Base-by-base conservation (phyloP, 2,113 vertebrate species). In the Stercorarius parasiticus region DNA sequence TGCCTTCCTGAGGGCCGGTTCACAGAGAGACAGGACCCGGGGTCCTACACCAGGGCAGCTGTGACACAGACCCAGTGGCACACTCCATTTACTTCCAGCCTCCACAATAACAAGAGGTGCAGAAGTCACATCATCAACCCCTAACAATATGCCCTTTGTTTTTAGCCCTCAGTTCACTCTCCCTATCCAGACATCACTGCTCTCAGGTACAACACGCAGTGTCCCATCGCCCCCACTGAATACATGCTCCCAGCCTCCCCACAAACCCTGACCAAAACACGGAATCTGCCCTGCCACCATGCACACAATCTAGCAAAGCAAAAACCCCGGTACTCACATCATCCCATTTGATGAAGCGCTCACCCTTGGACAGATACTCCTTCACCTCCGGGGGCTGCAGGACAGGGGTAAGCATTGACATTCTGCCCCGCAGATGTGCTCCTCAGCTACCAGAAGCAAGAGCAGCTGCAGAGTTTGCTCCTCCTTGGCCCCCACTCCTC, bases 291-390 rank as follows among this genome's bases (percentile, higher is more conserved):
- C 61, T 9, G 19, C 12, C 64, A 50, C n/a, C 72, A 4, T 2
- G 13, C 56, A 15, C 6, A 17, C 34, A 18, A 18, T 1, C 27
- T 0, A 40, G 56, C 2, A 3, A 76, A 92, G 70, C 34, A 29
- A n/a, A 56, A 78, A 5, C 5, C 21, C 21, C 4, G 2, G 74
- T 95, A 99, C 99, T 99, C 97, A 99, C 99, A 88, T 99, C 99
- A 4, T 99, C 99, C 99, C 99, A 99, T 53, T 99, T 99, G 95
- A 99, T 99, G 96, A 99, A 99, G 88, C 99, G 98, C 42, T 99
- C 99, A 5, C 99, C 99, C 97, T 99, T 99, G 62, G 98, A 97
- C 76, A 99, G 97, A 88, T 99, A 99, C 15, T 98, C 97, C 98
- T 99, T 99, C 96, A 99, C 98, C 80, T 98, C 97, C 1, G 98